Conservation (phyloP, 2,797 vertebrate genomes). For the Tolypeutes matacus region DNA sequence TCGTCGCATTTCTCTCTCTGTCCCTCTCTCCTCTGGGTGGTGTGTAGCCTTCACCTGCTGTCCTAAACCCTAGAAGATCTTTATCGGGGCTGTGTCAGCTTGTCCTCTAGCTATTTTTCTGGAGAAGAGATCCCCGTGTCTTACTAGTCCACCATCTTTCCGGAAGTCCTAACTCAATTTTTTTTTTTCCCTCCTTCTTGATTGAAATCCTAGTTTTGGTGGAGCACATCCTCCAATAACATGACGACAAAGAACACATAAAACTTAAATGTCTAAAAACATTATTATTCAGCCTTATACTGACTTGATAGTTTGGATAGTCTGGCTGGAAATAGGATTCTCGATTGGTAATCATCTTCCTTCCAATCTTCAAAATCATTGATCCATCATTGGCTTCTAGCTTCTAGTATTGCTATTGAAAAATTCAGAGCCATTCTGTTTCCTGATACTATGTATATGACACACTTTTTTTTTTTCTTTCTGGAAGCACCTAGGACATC, state of each 20-base stretch:
- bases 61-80: too few relatives aligned
- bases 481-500: neutral
- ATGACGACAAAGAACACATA: neutral
- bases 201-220: neutral
- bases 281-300: neutral
- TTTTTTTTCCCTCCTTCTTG: neutral
- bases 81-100: too few relatives aligned
- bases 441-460: neutral
- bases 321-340: neutral
- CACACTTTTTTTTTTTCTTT: neutral
- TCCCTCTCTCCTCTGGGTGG: too few relatives aligned
- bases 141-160: too few relatives aligned
- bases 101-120: too few relatives aligned
- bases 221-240: neutral
- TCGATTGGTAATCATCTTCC: neutral
- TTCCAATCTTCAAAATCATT: neutral
- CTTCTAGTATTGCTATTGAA: neutral
- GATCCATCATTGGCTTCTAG: neutral
- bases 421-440: conserved; percentile 13
- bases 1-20: too few relatives aligned
- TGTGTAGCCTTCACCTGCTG: too few relatives aligned
- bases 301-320: neutral
- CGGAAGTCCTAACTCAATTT: too few relatives aligned
- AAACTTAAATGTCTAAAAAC: neutral
- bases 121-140: too few relatives aligned